Percentiles rank a stretch among this genome's conserved stretches.
phyloP scores from a whole-genome alignment of 1,140 invertebrate species.

The Whitmania pigra region DNA sequence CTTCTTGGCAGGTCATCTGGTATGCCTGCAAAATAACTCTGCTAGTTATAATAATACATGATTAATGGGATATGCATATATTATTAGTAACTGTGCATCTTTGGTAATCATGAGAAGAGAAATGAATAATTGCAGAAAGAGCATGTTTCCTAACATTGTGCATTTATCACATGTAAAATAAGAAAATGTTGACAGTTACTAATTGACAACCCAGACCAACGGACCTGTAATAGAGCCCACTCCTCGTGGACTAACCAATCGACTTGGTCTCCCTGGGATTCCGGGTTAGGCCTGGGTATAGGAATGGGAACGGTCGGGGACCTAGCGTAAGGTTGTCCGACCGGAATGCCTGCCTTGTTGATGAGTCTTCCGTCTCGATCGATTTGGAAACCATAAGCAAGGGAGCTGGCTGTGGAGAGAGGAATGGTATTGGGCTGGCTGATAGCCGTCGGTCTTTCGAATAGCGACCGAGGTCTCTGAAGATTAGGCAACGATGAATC shows the following conservation, averaged over 20 bases:
- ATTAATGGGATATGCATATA: too few species aligned
- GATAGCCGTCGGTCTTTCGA: slow-evolving; percentile 68
- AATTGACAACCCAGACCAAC: not conserved
- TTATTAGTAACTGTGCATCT: not conserved
- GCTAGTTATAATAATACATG: not conserved
- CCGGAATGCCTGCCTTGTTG: slow-evolving; percentile 25
- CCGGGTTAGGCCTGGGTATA: slow-evolving; percentile 29
- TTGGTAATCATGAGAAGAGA: too few species aligned
- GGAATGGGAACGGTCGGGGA: not conserved
- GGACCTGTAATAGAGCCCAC: slow-evolving; percentile 59
- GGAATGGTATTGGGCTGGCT: slow-evolving; percentile 47
- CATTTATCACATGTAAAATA: too few species aligned
- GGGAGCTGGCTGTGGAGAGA: slow-evolving; percentile 45
- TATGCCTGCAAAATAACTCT: slow-evolving; percentile 6
- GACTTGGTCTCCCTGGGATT: slow-evolving; percentile 44
- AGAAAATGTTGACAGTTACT: not conserved
- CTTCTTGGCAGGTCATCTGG: slow-evolving; percentile 6
- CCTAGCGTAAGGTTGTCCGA: slow-evolving; percentile 43
- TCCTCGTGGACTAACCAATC: slow-evolving; percentile 85
- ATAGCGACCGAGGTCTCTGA: slow-evolving; percentile 61
- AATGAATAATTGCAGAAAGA: too few species aligned
- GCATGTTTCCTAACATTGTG: too few species aligned
- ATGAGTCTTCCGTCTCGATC: slow-evolving; percentile 40
- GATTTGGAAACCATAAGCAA: slow-evolving; percentile 40
- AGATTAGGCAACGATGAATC: slow-evolving; percentile 28